Percentiles rank a stretch among this genome's conserved stretches.
These are phyloP conservation scores for Metopolophium dirhodum DNA, from an alignment of 1,140 invertebrate species.

Conservation along the genomic window DNA sequence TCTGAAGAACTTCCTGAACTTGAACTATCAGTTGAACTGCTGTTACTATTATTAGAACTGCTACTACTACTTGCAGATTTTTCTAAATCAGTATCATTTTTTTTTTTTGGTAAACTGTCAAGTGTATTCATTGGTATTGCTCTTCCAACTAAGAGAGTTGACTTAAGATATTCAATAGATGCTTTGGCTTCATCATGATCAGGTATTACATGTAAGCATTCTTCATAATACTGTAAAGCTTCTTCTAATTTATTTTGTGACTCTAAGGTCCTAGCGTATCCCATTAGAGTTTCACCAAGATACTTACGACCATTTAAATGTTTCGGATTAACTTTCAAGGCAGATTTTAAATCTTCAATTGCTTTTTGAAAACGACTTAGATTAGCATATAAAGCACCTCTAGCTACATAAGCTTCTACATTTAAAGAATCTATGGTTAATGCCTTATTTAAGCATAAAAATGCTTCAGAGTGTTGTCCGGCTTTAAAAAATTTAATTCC, in stretches of 20 bases:
- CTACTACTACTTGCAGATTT: constrained; percentile 49
- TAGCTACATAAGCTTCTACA: constrained; percentile 91
- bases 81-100: constrained; percentile 26
- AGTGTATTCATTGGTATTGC: background rate
- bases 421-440: constrained; percentile 90
- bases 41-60: constrained; percentile 39
- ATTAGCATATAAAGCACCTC: constrained; percentile 93
- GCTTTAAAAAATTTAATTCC: constrained; percentile 94
- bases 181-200: constrained; percentile 78
- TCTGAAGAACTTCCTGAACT: constrained; percentile 48
- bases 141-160: background rate
- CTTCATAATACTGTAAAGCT: constrained; percentile 82
- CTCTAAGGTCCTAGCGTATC: constrained; percentile 74
- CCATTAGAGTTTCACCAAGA: constrained; percentile 89
- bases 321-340: constrained; percentile 83
- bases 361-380: constrained; percentile 91
- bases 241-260: constrained; percentile 81
- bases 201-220: constrained; percentile 79
- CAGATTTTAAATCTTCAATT: constrained; percentile 92
- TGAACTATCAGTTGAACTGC: constrained; percentile 48
- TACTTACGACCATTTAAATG: constrained; percentile 96
- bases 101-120: constrained; percentile 6
- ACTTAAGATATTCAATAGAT: constrained; percentile 34
- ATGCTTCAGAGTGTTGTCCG: constrained; percentile 88
- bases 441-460: constrained; percentile 93